A percentile compares a stretch with the other conserved stretches of the same genome.
These are phyloP conservation scores for Leguminivora glycinivorella DNA, from an alignment of 1,140 invertebrate genomes.

Conservation along the genomic window DNA sequence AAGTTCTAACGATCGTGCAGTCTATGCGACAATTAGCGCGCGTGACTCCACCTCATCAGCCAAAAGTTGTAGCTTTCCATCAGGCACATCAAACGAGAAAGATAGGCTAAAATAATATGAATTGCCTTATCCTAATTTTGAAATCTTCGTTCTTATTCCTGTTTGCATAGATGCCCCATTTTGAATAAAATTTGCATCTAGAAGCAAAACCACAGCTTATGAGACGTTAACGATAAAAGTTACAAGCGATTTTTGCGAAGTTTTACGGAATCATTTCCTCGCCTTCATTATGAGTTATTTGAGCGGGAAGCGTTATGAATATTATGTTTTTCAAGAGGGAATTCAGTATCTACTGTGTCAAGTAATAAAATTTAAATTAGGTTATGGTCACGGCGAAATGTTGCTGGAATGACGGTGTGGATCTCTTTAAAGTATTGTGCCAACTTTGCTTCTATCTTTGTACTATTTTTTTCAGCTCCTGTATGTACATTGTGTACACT, in stretches of 20 bases:
- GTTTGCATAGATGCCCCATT: conserved; percentile 34
- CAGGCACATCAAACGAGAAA: too few relatives aligned
- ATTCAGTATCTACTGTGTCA: not conserved
- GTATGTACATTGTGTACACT: too few relatives aligned
- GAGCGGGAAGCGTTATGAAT: not conserved
- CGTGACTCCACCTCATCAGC: too few relatives aligned
- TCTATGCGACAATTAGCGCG: too few relatives aligned
- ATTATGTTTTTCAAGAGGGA: not conserved
- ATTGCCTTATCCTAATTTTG: too few relatives aligned
- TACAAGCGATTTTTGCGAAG: conserved; percentile 6
- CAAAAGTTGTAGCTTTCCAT: too few relatives aligned
- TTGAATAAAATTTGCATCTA: conserved; percentile 36
- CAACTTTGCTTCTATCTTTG: too few relatives aligned
- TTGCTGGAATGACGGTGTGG: not conserved
- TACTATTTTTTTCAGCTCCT: too few relatives aligned
- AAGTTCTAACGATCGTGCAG: too few relatives aligned
- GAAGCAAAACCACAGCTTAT: conserved; percentile 29
- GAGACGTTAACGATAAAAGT: conserved; percentile 27
- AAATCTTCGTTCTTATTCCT: not conserved
- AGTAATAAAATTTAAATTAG: not conserved
- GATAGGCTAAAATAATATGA: too few relatives aligned
- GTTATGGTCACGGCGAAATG: not conserved
- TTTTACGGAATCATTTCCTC: not conserved
- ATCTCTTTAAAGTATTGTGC: not conserved
- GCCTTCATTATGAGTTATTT: conserved; percentile 7